Base-by-base conservation (phyloP, 2,888 invertebrate species). In the Drosophila histrio region DNA sequence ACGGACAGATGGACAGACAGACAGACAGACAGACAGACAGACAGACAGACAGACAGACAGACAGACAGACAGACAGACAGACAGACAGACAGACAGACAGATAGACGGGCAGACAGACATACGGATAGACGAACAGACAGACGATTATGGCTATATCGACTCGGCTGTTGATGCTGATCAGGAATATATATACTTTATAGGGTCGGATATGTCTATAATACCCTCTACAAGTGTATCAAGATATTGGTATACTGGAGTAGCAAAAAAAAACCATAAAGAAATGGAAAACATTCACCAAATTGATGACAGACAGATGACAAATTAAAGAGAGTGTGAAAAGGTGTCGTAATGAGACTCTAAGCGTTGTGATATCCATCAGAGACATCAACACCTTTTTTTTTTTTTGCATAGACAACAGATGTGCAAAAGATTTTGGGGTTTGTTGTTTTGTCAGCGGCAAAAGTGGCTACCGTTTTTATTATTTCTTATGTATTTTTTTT, bases 301-400 rank as follows among this genome's bases (percentile, higher is more conserved):
- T 63, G 58, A 61, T 65, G 60, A 57, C 59, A 49, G 34, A 56
- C 44, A 65, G 69, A 24, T 39, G 41, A 21, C 19, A 26, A 58
- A 50, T 26, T 24, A 21, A 44, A 26, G 15, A 26, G 36, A 19
- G 36, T 17, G 41, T n/a, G 21, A 50, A 36, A 15, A 21, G 66
- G 74, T 80, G 84, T 64, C 74, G 62, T 77, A 77, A 77, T 80
- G 84, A 61, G 54, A 38, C 60, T 58, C 57, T 66, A 60, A 62
- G 46, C 47, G 52, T 30, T 47, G 47, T 43, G 85, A 87, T 84
- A 76, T 52, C 47, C 50, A 81, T 81, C 75, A 52, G 32, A 50
- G 30, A 2, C 41, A 28, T 44, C 41, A 28, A 49, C 61, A 58
- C 67, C 61, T 60, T 65, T 59, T 47, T 34, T 54, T 28, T 38